phyloP scores from a whole-genome alignment of 2,888 invertebrate species.

The Dexiosoma caninum region DNA sequence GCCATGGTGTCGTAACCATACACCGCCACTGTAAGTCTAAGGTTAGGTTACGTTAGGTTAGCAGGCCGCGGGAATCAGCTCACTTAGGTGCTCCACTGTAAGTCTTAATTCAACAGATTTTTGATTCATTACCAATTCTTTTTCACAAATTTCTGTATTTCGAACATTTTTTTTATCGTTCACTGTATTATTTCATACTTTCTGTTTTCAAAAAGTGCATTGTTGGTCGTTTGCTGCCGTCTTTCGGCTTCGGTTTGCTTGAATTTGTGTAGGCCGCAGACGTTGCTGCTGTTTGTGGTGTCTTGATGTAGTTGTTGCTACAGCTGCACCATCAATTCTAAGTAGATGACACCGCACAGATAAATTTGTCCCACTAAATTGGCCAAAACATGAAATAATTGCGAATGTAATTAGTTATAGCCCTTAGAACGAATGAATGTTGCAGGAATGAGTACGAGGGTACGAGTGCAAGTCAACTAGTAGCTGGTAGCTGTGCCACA shows the following conservation, averaged over 20 bases:
- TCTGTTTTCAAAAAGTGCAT: constrained; percentile 66
- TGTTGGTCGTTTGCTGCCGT: constrained; percentile 64
- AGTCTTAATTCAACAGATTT: no score
- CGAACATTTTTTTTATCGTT: background rate
- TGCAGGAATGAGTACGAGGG: constrained; percentile 66
- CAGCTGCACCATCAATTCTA: constrained; percentile 75
- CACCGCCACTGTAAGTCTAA: no score
- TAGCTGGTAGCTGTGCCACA: constrained; percentile 1
- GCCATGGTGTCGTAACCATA: no score
- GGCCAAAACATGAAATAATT: constrained; percentile 79
- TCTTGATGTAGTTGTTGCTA: constrained; percentile 56
- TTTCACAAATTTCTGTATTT: no score
- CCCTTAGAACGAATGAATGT: constrained; percentile 65
- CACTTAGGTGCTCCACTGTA: no score
- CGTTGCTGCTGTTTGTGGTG: constrained; percentile 45
- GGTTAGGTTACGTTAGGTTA: no score
- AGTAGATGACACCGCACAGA: constrained; percentile 78
- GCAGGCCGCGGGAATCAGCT: no score
- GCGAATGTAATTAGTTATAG: constrained; percentile 79
- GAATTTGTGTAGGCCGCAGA: constrained; percentile 65
- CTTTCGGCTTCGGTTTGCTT: constrained; percentile 47
- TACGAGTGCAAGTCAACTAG: no score
- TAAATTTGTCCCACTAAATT: constrained; percentile 78
- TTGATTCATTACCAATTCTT: no score
- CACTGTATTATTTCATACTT: constrained; percentile 37